Evolutionary conservation across 2,888 invertebrate species (phyloP), one percentile per base, ranked within the genome.

Genomic region (Trachelus stipa): DNA sequence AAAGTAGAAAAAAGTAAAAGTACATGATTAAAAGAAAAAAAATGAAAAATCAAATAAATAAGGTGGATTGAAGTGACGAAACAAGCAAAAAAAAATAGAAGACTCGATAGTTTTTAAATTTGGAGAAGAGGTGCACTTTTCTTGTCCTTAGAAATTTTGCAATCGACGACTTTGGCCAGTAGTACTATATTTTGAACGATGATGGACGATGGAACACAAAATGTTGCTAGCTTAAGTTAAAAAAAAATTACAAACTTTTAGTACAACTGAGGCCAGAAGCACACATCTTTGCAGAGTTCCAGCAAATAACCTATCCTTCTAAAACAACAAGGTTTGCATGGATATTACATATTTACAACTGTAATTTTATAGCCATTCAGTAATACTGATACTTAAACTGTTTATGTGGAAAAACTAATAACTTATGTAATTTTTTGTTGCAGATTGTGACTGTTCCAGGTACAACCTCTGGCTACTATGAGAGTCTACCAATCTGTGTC

Each of bases 241-340:
- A 15, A 4, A 0, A 12, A 34, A n/a, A 34, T 30, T 68, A 34
- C 40, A 12, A 37, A 30, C 30, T 33, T 12, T 31, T n/a, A 34
- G 15, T 15, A 35, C 33, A 6, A 71, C 40, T 34, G 34, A 76
- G 34, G 34, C 30, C 30, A 56, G 76, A 37, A 76, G 11, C 12
- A 68, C 37, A 68, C 23, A 68, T 23, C 31, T 37, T 69, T 12
- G 77, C 77, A 77, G 77, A 77, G 77, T 77, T 77, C 77, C 77
- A 77, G 77, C 77, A 77, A 68, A 77, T 71, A 40, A 69, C 77
- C 12, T 69, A 1, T 35, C 34, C 31, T 75, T 71, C n/a, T 33
- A 69, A 77, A 74, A n/a, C 69, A 77, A 74, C 69, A 34, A 77
- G 77, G 77, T 77, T 30, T 71, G 37, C 6, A 56, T 23, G 23